Evolutionary conservation across 2,797 vertebrate genomes (phyloP).

Genomic region (Chromobotia macracanthus): DNA sequence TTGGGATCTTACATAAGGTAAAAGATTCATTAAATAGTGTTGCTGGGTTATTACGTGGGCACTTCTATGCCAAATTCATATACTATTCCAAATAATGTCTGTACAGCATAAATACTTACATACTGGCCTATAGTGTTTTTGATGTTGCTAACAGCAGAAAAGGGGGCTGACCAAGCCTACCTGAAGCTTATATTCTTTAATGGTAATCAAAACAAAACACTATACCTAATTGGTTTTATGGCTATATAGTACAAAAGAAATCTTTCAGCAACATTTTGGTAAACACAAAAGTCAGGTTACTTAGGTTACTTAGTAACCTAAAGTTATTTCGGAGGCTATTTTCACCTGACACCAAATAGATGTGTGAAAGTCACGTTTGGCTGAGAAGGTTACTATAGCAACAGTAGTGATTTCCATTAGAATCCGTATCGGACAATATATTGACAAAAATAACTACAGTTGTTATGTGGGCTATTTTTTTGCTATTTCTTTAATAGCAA

Average conservation of each 20-base stretch:
- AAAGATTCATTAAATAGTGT: constrained; percentile 29
- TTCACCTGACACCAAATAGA: constrained; percentile 3
- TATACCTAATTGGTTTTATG: background rate
- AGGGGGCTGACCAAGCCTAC: background rate
- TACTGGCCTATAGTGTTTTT: background rate
- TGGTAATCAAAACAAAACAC: background rate
- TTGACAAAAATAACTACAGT: background rate
- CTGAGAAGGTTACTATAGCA: background rate
- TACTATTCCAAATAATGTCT: constrained; percentile 19
- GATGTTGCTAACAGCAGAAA: background rate
- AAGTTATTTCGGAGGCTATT: background rate
- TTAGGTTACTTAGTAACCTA: too few species aligned
- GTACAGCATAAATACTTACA: constrained; percentile 4
- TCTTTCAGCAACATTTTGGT: background rate
- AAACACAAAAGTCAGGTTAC: background rate
- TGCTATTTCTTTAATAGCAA: background rate
- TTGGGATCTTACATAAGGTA: constrained; percentile 41
- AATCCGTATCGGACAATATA: background rate
- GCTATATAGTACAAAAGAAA: background rate
- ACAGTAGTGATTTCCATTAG: background rate
- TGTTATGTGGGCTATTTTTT: background rate
- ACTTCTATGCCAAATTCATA: constrained; percentile 15
- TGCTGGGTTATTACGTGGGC: constrained; percentile 27
- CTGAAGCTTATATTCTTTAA: background rate
- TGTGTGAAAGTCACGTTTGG: background rate